Evolutionary conservation across 2,113 vertebrate genomes (phyloP).

Genomic region (Piliocolobus tephrosceles): DNA sequence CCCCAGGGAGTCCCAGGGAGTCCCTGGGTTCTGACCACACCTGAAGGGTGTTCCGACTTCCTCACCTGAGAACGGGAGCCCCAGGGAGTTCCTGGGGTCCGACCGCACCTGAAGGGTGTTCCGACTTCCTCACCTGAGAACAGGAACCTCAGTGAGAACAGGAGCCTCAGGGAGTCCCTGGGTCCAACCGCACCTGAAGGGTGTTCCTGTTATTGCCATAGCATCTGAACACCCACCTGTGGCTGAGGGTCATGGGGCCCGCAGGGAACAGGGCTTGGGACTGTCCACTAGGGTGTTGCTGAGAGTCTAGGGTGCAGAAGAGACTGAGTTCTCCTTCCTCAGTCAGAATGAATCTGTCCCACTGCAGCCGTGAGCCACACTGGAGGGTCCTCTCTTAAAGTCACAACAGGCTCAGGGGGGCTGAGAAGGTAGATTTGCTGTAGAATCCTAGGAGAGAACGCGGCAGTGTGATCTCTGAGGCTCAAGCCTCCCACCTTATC

Average conservation of each 20-base stretch:
- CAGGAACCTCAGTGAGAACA: too few relatives aligned
- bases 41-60: not conserved
- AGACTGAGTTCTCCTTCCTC: not conserved
- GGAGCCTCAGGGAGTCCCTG: too few relatives aligned
- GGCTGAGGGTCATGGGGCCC: not conserved
- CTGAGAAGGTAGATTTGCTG: not conserved
- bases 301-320: not conserved
- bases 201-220: not conserved
- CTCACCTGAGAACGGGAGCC: too few relatives aligned
- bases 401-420: not conserved
- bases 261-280: not conserved
- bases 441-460: not conserved
- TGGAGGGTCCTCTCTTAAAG: not conserved
- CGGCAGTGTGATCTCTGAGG: not conserved
- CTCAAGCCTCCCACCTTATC: not conserved
- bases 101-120: accelerated
- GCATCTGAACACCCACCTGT: not conserved
- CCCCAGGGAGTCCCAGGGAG: accelerated
- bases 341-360: not conserved
- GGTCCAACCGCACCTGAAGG: accelerated
- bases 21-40: accelerated
- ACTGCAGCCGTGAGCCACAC: not conserved
- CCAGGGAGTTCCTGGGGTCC: accelerated
- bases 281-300: accelerated
- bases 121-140: too few relatives aligned